Evolutionary conservation across 1,140 invertebrate species (phyloP).

Genomic region (Diploscapter pachys): DNA sequence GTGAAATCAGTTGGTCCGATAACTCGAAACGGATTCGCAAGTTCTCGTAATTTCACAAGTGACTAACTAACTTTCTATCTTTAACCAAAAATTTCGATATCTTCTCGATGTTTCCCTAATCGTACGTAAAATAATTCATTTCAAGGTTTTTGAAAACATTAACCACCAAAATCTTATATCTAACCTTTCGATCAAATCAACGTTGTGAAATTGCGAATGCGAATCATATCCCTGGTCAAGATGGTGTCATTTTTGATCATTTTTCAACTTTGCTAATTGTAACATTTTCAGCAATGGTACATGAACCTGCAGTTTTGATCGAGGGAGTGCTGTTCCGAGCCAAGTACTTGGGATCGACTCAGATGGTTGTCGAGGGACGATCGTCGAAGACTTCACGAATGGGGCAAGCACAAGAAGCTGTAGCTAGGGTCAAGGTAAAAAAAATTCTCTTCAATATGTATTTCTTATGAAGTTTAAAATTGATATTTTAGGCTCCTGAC

Average conservation of each 20-base stretch:
- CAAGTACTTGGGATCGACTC: slow-evolving; percentile 93
- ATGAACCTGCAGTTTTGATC: slow-evolving; percentile 71
- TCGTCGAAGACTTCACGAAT: slow-evolving; percentile 96
- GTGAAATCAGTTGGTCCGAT: too few relatives aligned
- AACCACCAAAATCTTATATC: too few relatives aligned
- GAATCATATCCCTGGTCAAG: not conserved
- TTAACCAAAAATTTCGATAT: too few relatives aligned
- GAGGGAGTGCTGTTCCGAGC: slow-evolving; percentile 97
- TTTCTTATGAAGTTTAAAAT: not conserved
- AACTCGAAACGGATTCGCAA: too few relatives aligned
- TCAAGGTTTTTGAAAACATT: too few relatives aligned
- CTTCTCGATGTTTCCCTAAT: too few relatives aligned
- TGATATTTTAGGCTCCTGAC: slow-evolving; percentile 79
- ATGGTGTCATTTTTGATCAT: not conserved
- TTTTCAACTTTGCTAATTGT: not conserved
- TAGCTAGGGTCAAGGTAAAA: slow-evolving; percentile 93
- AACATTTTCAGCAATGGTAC: slow-evolving; percentile 47
- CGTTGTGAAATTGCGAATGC: not conserved
- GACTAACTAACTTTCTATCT: too few relatives aligned
- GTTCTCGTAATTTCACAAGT: too few relatives aligned
- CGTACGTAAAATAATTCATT: too few relatives aligned
- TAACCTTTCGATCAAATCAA: not conserved
- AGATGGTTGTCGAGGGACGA: slow-evolving; percentile 94
- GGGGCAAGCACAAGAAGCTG: slow-evolving; percentile 99
- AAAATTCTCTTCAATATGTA: not conserved